phyloP scores from a whole-genome alignment of 2,888 invertebrate genomes.

The Hedychridium roseum region DNA sequence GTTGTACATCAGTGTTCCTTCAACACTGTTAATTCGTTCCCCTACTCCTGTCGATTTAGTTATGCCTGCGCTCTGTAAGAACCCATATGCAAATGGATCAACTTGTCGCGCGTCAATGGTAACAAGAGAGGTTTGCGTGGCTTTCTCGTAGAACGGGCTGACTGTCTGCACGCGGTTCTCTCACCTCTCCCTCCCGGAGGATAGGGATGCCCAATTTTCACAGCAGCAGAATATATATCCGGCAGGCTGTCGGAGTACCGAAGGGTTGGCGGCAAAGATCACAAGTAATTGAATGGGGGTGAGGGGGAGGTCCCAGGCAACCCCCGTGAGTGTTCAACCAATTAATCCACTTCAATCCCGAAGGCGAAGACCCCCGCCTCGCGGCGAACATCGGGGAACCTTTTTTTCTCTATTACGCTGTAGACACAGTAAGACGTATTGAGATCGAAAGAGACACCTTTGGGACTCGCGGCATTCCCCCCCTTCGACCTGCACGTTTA shows the following conservation, averaged over 20 bases:
- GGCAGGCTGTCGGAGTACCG: conserved; percentile 40
- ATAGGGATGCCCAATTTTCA: conserved; percentile 39
- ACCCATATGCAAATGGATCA: no score
- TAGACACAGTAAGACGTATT: conserved; percentile 54
- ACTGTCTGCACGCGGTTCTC: no score
- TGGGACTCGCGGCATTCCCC: conserved; percentile 32
- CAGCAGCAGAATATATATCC: conserved; percentile 41
- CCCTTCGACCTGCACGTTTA: conserved; percentile 5
- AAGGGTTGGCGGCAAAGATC: conserved; percentile 54
- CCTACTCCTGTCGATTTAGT: no score
- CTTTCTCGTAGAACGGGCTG: no score
- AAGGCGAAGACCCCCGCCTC: conserved; percentile 40
- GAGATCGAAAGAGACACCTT: conserved; percentile 47
- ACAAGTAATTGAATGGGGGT: conserved; percentile 51
- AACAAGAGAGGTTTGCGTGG: no score
- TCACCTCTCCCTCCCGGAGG: not conserved
- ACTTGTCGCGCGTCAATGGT: no score
- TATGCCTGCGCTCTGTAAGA: no score
- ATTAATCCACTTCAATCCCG: conserved; percentile 60
- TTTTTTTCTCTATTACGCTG: conserved; percentile 35
- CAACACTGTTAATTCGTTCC: no score
- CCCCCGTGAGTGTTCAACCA: conserved; percentile 59
- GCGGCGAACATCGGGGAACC: conserved; percentile 46
- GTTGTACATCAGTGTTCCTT: no score
- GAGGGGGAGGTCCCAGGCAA: conserved; percentile 39